Percentiles rank a stretch among this genome's conserved stretches.
These are phyloP conservation scores for Terrapene triunguis DNA, from an alignment of 2,113 vertebrate species.

Conservation along the genomic window DNA sequence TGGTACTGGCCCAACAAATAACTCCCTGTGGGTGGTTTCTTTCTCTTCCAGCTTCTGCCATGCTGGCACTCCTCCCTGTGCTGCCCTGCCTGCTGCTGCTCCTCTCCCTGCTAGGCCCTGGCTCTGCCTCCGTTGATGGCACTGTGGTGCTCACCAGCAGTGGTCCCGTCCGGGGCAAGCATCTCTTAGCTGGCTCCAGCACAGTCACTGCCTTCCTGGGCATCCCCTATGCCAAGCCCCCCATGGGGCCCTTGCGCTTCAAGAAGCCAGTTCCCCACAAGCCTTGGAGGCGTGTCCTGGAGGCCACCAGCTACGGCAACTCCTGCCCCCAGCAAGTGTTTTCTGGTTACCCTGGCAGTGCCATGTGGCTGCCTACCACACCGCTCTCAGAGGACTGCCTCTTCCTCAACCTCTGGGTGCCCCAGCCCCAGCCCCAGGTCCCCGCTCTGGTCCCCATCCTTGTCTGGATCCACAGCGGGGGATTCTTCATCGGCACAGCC, in stretches of 20 bases:
- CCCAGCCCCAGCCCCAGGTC: slow-evolving; percentile 32
- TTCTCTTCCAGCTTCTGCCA: neutral
- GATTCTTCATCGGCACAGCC: slow-evolving; percentile 74
- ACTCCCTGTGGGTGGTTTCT: neutral
- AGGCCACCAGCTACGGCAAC: slow-evolving; percentile 17
- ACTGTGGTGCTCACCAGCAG: slow-evolving; percentile 67
- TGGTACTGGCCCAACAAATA: neutral
- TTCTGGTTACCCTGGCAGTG: slow-evolving; percentile 69
- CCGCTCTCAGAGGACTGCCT: slow-evolving; percentile 82
- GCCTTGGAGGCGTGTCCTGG: neutral
- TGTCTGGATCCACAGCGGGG: slow-evolving; percentile 84
- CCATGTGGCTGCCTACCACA: slow-evolving; percentile 84
- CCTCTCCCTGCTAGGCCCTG: neutral
- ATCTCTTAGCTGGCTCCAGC: slow-evolving; percentile 20
- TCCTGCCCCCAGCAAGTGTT: slow-evolving; percentile 6
- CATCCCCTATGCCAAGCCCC: neutral
- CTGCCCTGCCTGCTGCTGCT: neutral
- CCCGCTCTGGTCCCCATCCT: slow-evolving; percentile 68
- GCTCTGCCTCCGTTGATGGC: slow-evolving; percentile 1
- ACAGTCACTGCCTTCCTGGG: neutral
- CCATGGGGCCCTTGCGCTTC: neutral
- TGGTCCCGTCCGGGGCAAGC: slow-evolving; percentile 75
- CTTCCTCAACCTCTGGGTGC: slow-evolving; percentile 82
- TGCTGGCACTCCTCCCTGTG: neutral
- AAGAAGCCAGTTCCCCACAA: neutral